Base-by-base conservation (phyloP, 2,888 invertebrate genomes). In the Carcina quercana region DNA sequence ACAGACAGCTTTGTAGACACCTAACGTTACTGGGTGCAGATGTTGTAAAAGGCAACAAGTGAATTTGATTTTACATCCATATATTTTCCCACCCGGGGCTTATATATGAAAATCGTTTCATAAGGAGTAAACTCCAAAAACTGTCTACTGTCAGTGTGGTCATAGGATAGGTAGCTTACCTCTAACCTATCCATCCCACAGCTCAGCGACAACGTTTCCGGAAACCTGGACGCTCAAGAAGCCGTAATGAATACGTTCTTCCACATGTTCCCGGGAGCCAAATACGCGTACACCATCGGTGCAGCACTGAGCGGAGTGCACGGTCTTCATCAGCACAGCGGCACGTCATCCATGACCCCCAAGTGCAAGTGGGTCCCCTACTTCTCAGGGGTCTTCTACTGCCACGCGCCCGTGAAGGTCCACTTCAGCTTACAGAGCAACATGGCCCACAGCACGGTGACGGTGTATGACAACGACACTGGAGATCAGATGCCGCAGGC, bases 241-340 rank as follows among this genome's bases (percentile, higher is more conserved):
- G 52, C 52, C 1, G 43, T 83, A 3, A 78, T 82, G 79, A 78
- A 78, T 25, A 70, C 76, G 38, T 82, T 80, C 45, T 82, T 82
- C 28, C 28, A 27, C 13, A 53, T 78, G 57, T 82, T 50, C 20
- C 82, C 82, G 15, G 63, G 64, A 13, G 52, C 70, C 0, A 74
- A 63, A 35, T 46, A 49, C 0, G 72, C 79, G 0, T 83, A 72
- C 31, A 79, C 82, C 0, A 56, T 79, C 0, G 56, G 75, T 0
- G 73, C 80, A 4, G 82, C 69, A 0, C 47, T 83, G 0, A 63
- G 59, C 12, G 79, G 80, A 3, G 47, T 55, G 0, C 59, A 58
- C 15, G 68, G 67, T 0, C 25, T 79, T 1, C 52, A 66, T 2
- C 74, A 75, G 21, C 53, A 68, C 26, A 43, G 21, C 10, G 80